Evolutionary conservation across 2,888 invertebrate genomes (phyloP), one percentile per base, ranked within the genome.

Genomic region (Pammene aurita): DNA sequence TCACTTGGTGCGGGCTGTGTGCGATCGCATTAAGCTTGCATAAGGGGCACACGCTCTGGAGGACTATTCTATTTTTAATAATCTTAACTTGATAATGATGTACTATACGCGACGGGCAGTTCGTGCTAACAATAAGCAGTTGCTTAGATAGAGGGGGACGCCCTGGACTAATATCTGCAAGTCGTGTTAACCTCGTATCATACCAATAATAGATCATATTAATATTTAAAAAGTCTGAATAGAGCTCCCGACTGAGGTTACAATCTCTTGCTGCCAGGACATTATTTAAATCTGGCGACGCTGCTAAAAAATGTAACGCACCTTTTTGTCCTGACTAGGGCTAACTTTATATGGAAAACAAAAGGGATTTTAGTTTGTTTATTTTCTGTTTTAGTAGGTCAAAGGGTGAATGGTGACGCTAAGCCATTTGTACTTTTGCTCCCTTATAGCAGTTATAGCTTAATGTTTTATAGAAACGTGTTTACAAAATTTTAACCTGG

Each of bases 271-370:
- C 38, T 16, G 6, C 11, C 13, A 26, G 26, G 16, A 13, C 55
- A 55, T 62, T 61, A 41, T 61, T 42, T 63, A 50, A 67, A 67
- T 57, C 57, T 62, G 55, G 38, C 55, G 54, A 48, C 61, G 55
- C 54, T 57, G 50, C 63, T 67, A 50, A 67, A 67, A 63, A 50
- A 67, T 63, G 34, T 57, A 67, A 50, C 56, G 44, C 50, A 63
- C 56, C 63, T 61, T 54, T 66, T 67, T 56, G 48, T 41, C 48
- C 41, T 10, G 16, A 48, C 18, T n/a, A n/a, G n/a, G 38, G 18
- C 34, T 14, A 18, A 48, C 56, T 62, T 48, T 55, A 46, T 14
- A 7, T 46, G 13, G 14, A n/a, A 35, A 38, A 38, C 38, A 38
- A 38, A 38, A 6, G 42, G 34, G 35, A 41, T 26, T 35, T 42